Evolutionary conservation across 2,797 vertebrate genomes (phyloP).

Genomic region (Chanos chanos): DNA sequence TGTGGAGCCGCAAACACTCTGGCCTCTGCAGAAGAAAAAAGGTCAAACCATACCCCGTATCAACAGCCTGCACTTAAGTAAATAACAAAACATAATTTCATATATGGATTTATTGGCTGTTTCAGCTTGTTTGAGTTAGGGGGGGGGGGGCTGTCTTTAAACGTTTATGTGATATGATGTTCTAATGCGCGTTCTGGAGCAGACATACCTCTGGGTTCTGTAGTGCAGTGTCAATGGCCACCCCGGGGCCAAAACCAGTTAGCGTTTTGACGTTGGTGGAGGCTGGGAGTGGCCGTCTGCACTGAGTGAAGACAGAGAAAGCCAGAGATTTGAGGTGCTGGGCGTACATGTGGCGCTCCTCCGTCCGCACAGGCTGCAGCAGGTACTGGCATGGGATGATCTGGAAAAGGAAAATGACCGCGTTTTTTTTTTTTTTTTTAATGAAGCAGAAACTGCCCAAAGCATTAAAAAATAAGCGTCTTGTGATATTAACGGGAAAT

Average conservation of each 20-base stretch:
- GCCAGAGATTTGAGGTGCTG: slow-evolving; percentile 98
- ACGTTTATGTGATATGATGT: too few species aligned
- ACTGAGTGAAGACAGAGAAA: slow-evolving; percentile 96
- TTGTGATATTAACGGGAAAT: too few species aligned
- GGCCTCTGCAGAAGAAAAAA: slow-evolving; percentile 70
- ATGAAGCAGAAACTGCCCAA: neutral
- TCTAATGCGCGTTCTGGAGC: too few species aligned
- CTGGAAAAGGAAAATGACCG: slow-evolving; percentile 57
- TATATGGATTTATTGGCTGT: neutral
- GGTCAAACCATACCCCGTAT: neutral
- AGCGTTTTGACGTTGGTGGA: slow-evolving; percentile 97
- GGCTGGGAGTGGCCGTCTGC: slow-evolving; percentile 88
- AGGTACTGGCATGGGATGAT: slow-evolving; percentile 96
- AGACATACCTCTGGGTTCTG: slow-evolving; percentile 93
- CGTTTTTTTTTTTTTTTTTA: neutral
- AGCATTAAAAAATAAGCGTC: neutral
- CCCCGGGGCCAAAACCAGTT: slow-evolving; percentile 94
- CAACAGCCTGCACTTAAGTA: neutral
- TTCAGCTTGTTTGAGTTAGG: too few species aligned
- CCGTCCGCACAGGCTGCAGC: slow-evolving; percentile 91
- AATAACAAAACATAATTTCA: neutral
- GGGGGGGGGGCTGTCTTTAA: too few species aligned
- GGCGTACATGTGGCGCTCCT: slow-evolving; percentile 90
- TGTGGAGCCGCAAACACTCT: slow-evolving; percentile 92
- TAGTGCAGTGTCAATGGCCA: slow-evolving; percentile 93